A percentile compares a stretch with the other conserved stretches of the same genome.
These are phyloP conservation scores for Ephydatia muelleri DNA, from an alignment of 37 sponge, comb jelly and placozoan species.

Conservation along the genomic window DNA sequence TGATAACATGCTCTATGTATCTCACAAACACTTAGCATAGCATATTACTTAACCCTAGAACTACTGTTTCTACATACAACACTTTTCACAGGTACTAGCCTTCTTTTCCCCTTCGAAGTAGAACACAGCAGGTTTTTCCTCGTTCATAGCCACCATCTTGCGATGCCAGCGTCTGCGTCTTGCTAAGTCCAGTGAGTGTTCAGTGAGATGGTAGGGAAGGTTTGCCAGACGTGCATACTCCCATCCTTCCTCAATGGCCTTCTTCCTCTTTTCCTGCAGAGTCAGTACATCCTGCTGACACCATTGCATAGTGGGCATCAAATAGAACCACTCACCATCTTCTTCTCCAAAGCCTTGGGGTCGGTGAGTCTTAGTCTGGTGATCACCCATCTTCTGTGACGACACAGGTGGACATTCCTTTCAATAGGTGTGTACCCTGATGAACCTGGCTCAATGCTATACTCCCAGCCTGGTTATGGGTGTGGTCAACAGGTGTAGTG, in stretches of 20 bases:
- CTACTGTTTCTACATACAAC: too few species aligned
- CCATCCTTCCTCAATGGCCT: conserved; percentile 86
- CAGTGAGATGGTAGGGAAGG: conserved; percentile 77
- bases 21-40: too few species aligned
- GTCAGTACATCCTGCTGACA: neutral
- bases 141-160: conserved; percentile 71
- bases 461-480: conserved; percentile 78
- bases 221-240: conserved; percentile 85
- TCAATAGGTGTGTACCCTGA: conserved; percentile 74
- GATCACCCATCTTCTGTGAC: conserved; percentile 91
- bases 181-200: conserved; percentile 77
- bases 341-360: conserved; percentile 60
- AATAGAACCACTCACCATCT: conserved; percentile 45
- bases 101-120: conserved; percentile 52
- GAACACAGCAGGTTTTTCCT: conserved; percentile 46
- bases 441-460: conserved; percentile 68
- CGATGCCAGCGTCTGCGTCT: conserved; percentile 84
- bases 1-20: too few species aligned
- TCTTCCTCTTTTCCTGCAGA: conserved; percentile 43
- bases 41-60: too few species aligned
- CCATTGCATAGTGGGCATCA: neutral
- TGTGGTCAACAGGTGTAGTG: neutral
- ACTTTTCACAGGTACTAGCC: too few species aligned
- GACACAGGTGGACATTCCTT: conserved; percentile 75
- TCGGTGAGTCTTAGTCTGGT: conserved; percentile 68